Conservation (phyloP, 2,888 invertebrate genomes). For the Eilema sororculum region DNA sequence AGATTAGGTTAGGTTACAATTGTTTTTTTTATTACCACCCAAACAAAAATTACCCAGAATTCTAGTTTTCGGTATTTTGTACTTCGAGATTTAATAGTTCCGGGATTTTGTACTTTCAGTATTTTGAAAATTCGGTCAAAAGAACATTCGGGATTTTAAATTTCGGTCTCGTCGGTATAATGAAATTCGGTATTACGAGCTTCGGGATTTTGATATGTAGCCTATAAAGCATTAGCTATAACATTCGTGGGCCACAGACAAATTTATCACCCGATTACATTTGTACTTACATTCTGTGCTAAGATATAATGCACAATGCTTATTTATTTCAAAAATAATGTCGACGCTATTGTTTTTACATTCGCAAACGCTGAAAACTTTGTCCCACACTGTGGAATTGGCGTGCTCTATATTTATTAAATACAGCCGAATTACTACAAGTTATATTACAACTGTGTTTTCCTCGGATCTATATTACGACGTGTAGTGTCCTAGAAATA, state of each 20-base stretch:
- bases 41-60: too few relatives aligned
- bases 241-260: constrained; percentile 22
- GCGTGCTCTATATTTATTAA: background rate
- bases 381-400: background rate
- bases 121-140: too few relatives aligned
- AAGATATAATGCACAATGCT: constrained; percentile 18
- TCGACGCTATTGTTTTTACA: constrained; percentile 15
- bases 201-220: too few relatives aligned
- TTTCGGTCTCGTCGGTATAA: too few relatives aligned
- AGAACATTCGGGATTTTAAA: too few relatives aligned
- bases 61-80: too few relatives aligned
- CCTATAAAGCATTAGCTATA: background rate
- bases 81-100: too few relatives aligned
- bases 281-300: constrained; percentile 35
- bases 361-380: background rate
- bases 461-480: background rate
- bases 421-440: constrained; percentile 1
- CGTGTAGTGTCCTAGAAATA: background rate
- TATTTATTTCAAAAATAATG: constrained; percentile 17
- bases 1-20: too few relatives aligned
- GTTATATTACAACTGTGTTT: background rate
- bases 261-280: constrained; percentile 29
- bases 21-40: too few relatives aligned
- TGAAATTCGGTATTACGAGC: too few relatives aligned
- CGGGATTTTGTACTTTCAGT: too few relatives aligned